Evolutionary conservation across 2,888 invertebrate genomes (phyloP).

Genomic region (Scaptomyza reducta): DNA sequence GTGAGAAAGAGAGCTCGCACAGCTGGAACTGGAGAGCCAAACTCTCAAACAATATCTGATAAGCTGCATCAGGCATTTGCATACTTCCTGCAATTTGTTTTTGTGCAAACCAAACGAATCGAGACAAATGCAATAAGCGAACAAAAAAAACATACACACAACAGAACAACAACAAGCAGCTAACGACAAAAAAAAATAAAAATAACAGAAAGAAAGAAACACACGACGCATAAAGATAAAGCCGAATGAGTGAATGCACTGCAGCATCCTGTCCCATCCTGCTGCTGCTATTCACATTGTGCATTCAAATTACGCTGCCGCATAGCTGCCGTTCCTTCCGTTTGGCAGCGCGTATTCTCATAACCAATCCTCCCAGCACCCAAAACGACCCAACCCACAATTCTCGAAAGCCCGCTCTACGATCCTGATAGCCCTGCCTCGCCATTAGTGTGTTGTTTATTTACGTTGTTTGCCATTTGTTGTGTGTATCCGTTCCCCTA

Average conservation of each 20-base stretch:
- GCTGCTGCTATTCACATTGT: conserved; percentile 49
- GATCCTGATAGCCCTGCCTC: background rate
- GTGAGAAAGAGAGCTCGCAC: conserved; percentile 1
- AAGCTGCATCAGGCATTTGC: conserved; percentile 79
- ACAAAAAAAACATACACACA: conserved; percentile 25
- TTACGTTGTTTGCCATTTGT: conserved; percentile 75
- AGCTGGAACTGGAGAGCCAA: conserved; percentile 27
- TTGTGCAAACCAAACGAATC: conserved; percentile 76
- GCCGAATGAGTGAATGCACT: conserved; percentile 56
- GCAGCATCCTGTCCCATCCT: conserved; percentile 47
- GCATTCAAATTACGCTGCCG: conserved; percentile 76
- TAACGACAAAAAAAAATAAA: conserved; percentile 15
- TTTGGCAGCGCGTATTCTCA: conserved; percentile 16
- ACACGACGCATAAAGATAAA: conserved; percentile 66
- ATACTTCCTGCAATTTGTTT: conserved; percentile 80
- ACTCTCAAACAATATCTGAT: conserved; percentile 78
- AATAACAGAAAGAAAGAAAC: conserved; percentile 30
- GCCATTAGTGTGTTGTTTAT: conserved; percentile 62
- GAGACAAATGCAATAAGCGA: conserved; percentile 79
- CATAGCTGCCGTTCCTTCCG: conserved; percentile 56
- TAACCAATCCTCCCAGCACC: conserved; percentile 4
- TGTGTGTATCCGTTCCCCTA: conserved; percentile 23
- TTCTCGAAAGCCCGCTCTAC: conserved; percentile 13
- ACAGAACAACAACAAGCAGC: conserved; percentile 1
- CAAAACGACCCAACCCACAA: background rate